phyloP scores from a whole-genome alignment of 2,797 vertebrate genomes.

The Gobionotothen gibberifrons region DNA sequence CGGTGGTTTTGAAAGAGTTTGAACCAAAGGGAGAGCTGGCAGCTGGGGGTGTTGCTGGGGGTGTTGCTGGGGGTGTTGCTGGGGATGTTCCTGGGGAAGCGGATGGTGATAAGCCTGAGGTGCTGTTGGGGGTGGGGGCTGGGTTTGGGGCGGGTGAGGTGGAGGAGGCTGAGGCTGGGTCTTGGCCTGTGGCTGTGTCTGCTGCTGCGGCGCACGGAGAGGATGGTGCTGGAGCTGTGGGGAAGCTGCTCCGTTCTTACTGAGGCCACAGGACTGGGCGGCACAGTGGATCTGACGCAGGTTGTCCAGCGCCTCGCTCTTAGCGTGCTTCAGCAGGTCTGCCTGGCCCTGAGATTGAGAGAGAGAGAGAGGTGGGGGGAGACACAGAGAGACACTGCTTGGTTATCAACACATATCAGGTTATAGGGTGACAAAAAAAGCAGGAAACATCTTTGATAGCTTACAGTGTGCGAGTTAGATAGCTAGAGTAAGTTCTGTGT shows the following conservation, averaged over 20 bases:
- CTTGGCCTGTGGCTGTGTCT: conserved; percentile 58
- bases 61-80: conserved; percentile 46
- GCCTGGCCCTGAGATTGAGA: conserved; percentile 87
- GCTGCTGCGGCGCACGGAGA: conserved; percentile 59
- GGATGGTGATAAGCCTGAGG: conserved; percentile 57
- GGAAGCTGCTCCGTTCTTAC: conserved; percentile 86
- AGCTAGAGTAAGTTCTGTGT: not conserved
- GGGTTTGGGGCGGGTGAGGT: conserved; percentile 50
- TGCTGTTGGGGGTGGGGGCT: conserved; percentile 47
- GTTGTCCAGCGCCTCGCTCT: conserved; percentile 90
- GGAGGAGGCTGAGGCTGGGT: conserved; percentile 41
- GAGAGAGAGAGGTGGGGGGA: not conserved
- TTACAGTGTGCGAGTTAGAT: not conserved
- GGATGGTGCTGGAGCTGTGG: conserved; percentile 77
- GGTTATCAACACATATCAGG: not conserved
- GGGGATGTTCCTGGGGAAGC: conserved; percentile 41
- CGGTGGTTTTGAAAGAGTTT: conserved; percentile 66
- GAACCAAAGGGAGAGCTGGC: conserved; percentile 48
- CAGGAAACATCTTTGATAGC: not conserved
- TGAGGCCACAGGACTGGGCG: conserved; percentile 91
- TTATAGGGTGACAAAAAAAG: not conserved
- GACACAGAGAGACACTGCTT: not conserved
- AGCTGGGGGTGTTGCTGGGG: conserved; percentile 31
- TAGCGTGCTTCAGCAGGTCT: conserved; percentile 92
- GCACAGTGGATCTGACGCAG: conserved; percentile 93